Evolutionary conservation across 2,797 vertebrate species (phyloP).

Genomic region (Epinephelus awoara): DNA sequence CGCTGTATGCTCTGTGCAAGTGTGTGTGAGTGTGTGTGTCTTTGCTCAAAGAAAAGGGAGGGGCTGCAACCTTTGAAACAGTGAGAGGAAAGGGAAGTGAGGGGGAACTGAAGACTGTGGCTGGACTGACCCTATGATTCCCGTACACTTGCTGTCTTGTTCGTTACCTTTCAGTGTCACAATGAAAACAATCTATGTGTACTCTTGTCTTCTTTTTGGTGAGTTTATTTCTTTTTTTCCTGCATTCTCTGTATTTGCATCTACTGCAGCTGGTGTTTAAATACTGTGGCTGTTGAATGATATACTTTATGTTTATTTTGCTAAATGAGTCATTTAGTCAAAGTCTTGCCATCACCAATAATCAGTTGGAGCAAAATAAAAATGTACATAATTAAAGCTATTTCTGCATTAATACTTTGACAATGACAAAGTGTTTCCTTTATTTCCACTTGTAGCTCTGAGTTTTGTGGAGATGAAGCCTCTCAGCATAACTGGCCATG

Average conservation of each 20-base stretch:
- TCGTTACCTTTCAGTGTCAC: neutral
- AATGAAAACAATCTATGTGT: neutral
- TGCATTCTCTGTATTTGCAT: neutral
- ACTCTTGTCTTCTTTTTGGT: neutral
- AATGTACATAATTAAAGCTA: neutral
- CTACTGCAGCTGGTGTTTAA: neutral
- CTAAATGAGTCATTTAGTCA: neutral
- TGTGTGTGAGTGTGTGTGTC: too few relatives aligned
- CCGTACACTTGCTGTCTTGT: neutral
- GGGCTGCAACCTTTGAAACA: neutral
- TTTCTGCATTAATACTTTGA: neutral
- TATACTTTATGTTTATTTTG: neutral
- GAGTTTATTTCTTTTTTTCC: neutral
- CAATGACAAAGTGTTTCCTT: neutral
- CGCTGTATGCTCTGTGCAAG: too few relatives aligned
- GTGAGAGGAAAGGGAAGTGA: neutral
- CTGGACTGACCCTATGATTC: neutral
- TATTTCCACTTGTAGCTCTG: constrained; percentile 28
- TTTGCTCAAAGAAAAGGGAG: neutral
- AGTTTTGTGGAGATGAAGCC: constrained; percentile 1
- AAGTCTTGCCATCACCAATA: neutral
- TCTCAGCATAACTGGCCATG: neutral
- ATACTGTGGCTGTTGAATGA: neutral
- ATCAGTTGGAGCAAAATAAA: accelerated
- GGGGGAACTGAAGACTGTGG: too few relatives aligned